A percentile compares a stretch with the other conserved stretches of the same genome.
These are phyloP conservation scores for Pachliopta kotzebuea DNA, from an alignment of 2,888 invertebrate genomes.

Conservation along the genomic window DNA sequence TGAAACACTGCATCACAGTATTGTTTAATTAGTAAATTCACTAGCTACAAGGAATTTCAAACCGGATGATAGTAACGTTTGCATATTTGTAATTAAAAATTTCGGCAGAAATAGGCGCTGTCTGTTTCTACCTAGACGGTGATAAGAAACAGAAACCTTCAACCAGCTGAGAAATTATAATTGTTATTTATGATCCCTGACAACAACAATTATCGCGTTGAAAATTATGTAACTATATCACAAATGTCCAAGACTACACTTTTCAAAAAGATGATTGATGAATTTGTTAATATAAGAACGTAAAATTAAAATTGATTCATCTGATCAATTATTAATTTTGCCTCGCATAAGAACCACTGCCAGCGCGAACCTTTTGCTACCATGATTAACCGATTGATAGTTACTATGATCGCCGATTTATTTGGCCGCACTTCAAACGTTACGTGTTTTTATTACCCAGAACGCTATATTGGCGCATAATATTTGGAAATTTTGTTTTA, in stretches of 20 bases:
- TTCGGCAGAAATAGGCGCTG: too few species aligned
- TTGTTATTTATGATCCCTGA: neutral
- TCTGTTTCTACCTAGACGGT: too few species aligned
- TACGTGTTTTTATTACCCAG: slow-evolving; percentile 58
- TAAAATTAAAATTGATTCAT: slow-evolving; percentile 1
- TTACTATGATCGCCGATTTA: slow-evolving; percentile 44
- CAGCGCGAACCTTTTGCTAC: slow-evolving; percentile 33
- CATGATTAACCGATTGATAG: slow-evolving; percentile 45
- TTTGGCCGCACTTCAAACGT: slow-evolving; percentile 69
- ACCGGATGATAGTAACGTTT: too few species aligned
- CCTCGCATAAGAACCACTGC: slow-evolving; percentile 22
- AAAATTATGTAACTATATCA: neutral
- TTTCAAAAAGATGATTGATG: too few species aligned
- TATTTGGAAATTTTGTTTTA: slow-evolving; percentile 38
- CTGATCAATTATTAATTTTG: slow-evolving; percentile 15
- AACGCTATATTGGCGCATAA: slow-evolving; percentile 42
- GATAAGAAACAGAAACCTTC: too few species aligned
- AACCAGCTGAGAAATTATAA: too few species aligned
- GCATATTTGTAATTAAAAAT: too few species aligned
- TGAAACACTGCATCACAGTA: too few species aligned
- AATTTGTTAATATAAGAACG: too few species aligned
- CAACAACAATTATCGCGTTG: neutral
- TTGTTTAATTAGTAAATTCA: too few species aligned
- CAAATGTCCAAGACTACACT: too few species aligned
- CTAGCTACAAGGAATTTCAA: too few species aligned